A percentile compares a stretch with the other conserved stretches of the same genome.
Evolutionary conservation across 2,113 vertebrate genomes (phyloP).

Genomic region (Elanus axillaris): DNA sequence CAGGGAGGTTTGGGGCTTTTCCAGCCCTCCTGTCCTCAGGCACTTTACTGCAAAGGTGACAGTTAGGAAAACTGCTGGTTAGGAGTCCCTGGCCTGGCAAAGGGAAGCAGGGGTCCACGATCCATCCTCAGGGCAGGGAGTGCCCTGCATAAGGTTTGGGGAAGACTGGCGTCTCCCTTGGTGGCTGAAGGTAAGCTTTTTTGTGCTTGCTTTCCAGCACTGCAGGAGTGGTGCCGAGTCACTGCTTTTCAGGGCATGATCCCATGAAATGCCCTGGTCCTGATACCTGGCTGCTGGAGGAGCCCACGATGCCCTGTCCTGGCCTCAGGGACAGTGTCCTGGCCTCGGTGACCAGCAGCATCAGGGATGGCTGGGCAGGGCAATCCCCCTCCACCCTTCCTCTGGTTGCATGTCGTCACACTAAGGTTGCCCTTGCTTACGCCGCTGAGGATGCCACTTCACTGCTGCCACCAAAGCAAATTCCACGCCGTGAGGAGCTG

Average conservation of each 20-base stretch:
- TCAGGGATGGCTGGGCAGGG: neutral
- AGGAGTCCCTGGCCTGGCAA: neutral
- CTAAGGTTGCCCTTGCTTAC: neutral
- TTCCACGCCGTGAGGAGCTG: fast-evolving
- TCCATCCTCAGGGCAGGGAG: fast-evolving
- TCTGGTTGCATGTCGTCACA: fast-evolving
- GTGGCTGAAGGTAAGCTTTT: neutral
- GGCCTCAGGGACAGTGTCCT: neutral
- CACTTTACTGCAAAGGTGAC: neutral
- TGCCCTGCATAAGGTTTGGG: neutral
- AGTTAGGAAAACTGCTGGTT: fast-evolving
- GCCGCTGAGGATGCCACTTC: neutral
- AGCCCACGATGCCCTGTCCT: neutral
- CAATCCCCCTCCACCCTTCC: neutral
- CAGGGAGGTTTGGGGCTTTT: neutral
- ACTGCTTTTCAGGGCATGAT: neutral
- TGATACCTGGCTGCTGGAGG: neutral
- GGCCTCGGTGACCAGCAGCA: neutral
- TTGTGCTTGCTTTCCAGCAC: fast-evolving
- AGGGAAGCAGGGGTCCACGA: fast-evolving
- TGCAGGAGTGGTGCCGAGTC: neutral
- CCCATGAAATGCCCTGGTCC: neutral
- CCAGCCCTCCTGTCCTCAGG: neutral
- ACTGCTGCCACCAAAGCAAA: neutral
- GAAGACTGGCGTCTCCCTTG: neutral